Evolutionary conservation across 2,888 invertebrate species (phyloP), one percentile per base, ranked within the genome.

Genomic region (Teleiodes luculella): DNA sequence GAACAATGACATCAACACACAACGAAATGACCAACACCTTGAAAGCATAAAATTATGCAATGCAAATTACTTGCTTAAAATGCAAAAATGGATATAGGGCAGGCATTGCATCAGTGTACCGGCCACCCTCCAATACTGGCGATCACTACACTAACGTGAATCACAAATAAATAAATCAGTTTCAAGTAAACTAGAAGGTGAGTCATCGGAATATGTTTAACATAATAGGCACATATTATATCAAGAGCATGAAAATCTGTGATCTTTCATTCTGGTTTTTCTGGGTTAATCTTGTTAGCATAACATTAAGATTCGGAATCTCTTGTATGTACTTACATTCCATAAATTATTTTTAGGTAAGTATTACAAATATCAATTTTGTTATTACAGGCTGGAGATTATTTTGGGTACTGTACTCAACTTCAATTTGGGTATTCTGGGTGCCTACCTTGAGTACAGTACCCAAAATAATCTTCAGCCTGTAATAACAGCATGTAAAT

Each of bases 11-110:
- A 30, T 30, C 28, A 13, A 1, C 11, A 30, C 13, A 10, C 46
- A 31, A 46, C 31, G 3, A 28, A 24, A 49, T 49, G 37, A 49
- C 36, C 37, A 49, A 49, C 33, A 43, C 55, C 56, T 56, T 55
- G 55, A 52, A 55, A 55, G 18, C 18, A 14, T n/a, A 28, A 24
- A 24, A 31, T 49, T 49, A 56, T 49, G 36, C 36, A 37, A 56
- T 53, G 49, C 18, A 56, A 53, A 50, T 49, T 11, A 14, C 36
- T 30, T 41, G 41, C 8, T 53, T 51, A 37, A 50, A 53, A 60
- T 60, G 52, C 31, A 52, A 50, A 57, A 52, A 48, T 56, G 57
- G 46, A 61, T 61, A 53, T 54, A 55, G 61, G 53, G 46, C 61
- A 56, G 31, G 6, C 24, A 24, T 58, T 52, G 49, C 52, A 56